Evolutionary conservation across 2,113 vertebrate species (phyloP).

Genomic region (Pelecanoides urinatrix): DNA sequence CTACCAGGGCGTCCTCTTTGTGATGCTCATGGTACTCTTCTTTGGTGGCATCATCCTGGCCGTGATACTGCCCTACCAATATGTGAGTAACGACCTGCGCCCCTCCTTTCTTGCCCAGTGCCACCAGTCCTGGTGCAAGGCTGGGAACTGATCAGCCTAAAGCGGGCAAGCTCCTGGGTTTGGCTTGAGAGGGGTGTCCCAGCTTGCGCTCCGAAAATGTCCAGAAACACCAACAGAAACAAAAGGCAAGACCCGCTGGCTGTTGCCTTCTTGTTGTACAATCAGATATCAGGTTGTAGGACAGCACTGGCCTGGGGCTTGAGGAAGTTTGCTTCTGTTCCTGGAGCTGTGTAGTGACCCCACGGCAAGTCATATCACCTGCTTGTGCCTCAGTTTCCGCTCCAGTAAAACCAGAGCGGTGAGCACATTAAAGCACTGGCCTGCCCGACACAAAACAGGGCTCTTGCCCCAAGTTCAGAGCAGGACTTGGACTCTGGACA

Average conservation of each 20-base stretch:
- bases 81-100: constrained; percentile 70
- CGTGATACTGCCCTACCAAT: constrained; percentile 83
- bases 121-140: not conserved
- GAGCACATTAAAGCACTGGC: not conserved
- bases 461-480: not conserved
- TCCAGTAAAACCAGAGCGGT: not conserved
- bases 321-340: not conserved
- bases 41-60: constrained; percentile 84
- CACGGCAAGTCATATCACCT: no score
- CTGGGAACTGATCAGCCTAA: not conserved
- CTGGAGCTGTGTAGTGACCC: not conserved
- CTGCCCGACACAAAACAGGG: not conserved
- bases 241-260: not conserved
- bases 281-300: not conserved
- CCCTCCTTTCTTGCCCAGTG: not conserved
- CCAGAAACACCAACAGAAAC: not conserved
- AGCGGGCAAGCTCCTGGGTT: not conserved
- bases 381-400: not conserved
- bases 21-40: constrained; percentile 85
- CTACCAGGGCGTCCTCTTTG: constrained; percentile 84
- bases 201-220: not conserved
- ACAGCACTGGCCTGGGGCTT: not conserved
- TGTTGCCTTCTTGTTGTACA: not conserved
- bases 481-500: not conserved
- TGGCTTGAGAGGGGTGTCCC: not conserved